Evolutionary conservation across 2,888 invertebrate species (phyloP), one percentile per base, ranked within the genome.

Genomic region (Nematopogon swammerdamellus): DNA sequence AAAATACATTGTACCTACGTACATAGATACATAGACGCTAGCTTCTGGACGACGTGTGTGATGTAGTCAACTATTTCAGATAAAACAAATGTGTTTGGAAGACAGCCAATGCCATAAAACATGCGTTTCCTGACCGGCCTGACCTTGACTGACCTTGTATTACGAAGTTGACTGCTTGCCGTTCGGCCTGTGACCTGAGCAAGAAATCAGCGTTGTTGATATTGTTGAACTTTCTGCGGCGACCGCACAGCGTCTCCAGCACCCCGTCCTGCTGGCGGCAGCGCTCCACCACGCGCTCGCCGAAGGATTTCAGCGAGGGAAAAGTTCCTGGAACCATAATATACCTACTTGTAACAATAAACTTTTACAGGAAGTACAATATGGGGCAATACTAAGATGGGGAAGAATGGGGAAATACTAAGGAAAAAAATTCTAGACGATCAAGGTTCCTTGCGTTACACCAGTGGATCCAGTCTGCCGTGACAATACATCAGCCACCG

Each of bases 111-210:
- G n/a, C 4, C 25, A 25, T 25, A 25, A 25, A 8, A 25, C 25
- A 8, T 25, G 8, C 5, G 25, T 25, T n/a, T 43, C 17, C 6
- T 25, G 25, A 25, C 4, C 1, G 1, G n/a, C n/a, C n/a, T n/a
- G n/a, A n/a, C n/a, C n/a, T n/a, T n/a, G n/a, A 44, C 45, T n/a
- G 47, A 72, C 80, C 80, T 66, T 81, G 81, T 25, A 81, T 67
- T 2, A 79, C 53, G 52, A 77, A 80, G 60, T 81, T 81, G 55
- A 80, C 58, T 1, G 81, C 80, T 60, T 80, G 80, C 18, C 81
- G 56, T 56, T 72, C 68, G 1, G 77, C 70, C 36, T 70, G 72
- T 44, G 71, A 53, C 43, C 61, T 59, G 20, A 54, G 60, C 18
- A 57, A 58, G 50, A 49, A 61, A 51, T 10, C 62, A 60, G 16